Percentiles rank a stretch among this genome's conserved stretches.
phyloP scores from a whole-genome alignment of 2,113 vertebrate genomes.

The Cyanocitta stelleri region DNA sequence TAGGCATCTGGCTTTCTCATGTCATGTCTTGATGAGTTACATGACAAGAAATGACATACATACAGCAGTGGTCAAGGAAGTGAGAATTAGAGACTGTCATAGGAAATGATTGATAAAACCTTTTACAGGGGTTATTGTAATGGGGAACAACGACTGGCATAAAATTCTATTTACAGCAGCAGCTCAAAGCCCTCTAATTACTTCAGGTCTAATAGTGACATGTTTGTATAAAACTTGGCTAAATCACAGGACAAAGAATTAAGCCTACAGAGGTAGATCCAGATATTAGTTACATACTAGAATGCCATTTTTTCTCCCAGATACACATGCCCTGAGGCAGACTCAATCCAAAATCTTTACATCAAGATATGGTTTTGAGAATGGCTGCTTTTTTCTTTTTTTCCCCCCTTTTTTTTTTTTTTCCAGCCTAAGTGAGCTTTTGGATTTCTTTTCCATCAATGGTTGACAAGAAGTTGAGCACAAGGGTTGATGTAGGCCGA shows the following conservation, averaged over 20 bases:
- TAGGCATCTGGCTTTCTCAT: not conserved
- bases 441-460: not conserved
- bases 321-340: not conserved
- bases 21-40: not conserved
- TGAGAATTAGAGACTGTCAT: not conserved
- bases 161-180: slow-evolving; percentile 8
- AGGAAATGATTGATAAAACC: slow-evolving; percentile 5
- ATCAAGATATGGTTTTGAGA: not conserved
- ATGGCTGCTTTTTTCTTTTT: no score
- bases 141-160: not conserved
- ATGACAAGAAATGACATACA: not conserved
- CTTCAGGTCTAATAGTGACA: not conserved
- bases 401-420: fast-evolving
- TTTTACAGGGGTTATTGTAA: not conserved
- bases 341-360: not conserved
- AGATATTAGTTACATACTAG: not conserved
- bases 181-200: not conserved
- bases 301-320: not conserved
- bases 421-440: not conserved
- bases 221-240: not conserved
- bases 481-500: not conserved
- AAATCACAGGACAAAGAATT: not conserved
- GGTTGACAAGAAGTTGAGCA: not conserved
- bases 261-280: not conserved
- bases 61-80: not conserved